phyloP scores from a whole-genome alignment of 2,113 vertebrate species.

The Malurus cyaneus region DNA sequence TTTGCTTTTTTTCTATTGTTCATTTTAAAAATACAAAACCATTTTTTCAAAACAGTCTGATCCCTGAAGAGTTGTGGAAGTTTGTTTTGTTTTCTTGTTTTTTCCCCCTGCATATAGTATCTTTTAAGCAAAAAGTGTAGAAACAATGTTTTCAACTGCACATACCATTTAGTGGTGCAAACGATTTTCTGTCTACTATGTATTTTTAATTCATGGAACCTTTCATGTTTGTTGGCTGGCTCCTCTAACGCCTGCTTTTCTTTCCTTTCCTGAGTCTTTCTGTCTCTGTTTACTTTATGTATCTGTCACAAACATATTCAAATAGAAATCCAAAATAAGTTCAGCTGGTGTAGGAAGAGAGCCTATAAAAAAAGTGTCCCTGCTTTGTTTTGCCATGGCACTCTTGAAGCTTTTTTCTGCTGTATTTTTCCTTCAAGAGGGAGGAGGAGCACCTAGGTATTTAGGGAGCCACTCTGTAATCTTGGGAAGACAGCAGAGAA shows the following conservation, averaged over 20 bases:
- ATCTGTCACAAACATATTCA: constrained; percentile 3
- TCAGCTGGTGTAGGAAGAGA: background rate
- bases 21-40: background rate
- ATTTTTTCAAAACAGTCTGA: background rate
- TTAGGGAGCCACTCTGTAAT: background rate
- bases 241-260: background rate
- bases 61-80: background rate
- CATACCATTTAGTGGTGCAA: background rate
- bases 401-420: background rate
- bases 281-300: constrained; percentile 37
- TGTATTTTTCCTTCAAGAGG: background rate
- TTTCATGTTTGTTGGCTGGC: background rate
- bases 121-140: background rate
- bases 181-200: background rate
- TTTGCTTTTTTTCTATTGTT: background rate
- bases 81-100: background rate
- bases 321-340: constrained; percentile 19
- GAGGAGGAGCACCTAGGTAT: background rate
- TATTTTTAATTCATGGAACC: constrained; percentile 33
- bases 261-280: background rate
- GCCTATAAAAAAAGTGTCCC: background rate
- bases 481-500: background rate
- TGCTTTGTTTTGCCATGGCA: background rate
- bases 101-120: background rate
- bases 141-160: background rate